These are phyloP conservation scores for Phyllostomus hastatus DNA, from an alignment of 2,113 vertebrate species.

Conservation along the genomic window DNA sequence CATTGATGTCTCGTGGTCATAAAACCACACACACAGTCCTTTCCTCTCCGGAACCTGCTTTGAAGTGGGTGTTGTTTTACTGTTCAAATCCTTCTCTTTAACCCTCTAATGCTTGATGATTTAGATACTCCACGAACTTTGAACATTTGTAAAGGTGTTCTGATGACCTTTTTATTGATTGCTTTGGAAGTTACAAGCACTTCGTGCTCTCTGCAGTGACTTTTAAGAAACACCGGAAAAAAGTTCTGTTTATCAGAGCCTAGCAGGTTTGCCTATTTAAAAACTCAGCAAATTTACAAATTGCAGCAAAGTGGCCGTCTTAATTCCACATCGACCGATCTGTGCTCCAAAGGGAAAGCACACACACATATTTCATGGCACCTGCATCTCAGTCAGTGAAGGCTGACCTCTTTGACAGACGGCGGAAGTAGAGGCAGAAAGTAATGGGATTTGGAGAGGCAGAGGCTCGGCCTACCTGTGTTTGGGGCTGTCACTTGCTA, in stretches of 20 bases:
- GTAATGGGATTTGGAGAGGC: not conserved
- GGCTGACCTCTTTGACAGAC: not conserved
- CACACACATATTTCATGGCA: not conserved
- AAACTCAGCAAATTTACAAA: slow-evolving; percentile 27
- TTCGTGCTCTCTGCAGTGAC: not conserved
- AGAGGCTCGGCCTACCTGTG: not conserved
- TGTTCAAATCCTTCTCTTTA: slow-evolving; percentile 6
- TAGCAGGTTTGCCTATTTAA: not conserved
- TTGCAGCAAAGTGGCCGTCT: not conserved
- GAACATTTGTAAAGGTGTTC: slow-evolving; percentile 1
- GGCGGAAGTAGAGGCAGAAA: not conserved
- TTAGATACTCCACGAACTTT: not conserved
- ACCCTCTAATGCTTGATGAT: not conserved
- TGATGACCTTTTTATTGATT: not conserved
- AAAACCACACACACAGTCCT: not conserved
- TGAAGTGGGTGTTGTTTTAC: slow-evolving; percentile 2
- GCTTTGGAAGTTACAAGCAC: not conserved
- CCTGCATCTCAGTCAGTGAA: not conserved
- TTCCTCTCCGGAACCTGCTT: not conserved
- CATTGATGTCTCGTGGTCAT: not conserved
- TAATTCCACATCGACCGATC: not conserved
- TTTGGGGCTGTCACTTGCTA: not conserved
- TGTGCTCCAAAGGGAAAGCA: not conserved
- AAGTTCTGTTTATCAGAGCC: not conserved
- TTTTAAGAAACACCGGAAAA: not conserved